These are phyloP conservation scores for Camponotus vicinus DNA, from an alignment of 1,140 invertebrate genomes.

Conservation along the genomic window DNA sequence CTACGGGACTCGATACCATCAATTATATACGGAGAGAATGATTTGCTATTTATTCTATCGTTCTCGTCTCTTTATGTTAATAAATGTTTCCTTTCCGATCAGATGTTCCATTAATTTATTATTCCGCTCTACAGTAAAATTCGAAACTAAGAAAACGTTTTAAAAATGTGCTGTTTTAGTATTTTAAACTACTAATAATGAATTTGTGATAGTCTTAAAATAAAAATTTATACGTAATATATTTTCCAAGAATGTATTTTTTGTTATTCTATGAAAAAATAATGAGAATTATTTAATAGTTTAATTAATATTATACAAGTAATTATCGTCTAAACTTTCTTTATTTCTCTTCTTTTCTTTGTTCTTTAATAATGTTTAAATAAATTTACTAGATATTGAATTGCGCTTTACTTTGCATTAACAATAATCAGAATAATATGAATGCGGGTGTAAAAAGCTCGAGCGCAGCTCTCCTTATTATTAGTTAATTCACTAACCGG, in stretches of 20 bases:
- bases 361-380: neutral
- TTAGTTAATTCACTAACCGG: conserved; percentile 29
- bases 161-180: neutral
- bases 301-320: conserved; percentile 9
- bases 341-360: neutral
- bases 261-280: neutral
- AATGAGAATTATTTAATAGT: neutral
- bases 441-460: neutral
- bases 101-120: conserved; percentile 56
- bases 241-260: neutral
- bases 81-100: conserved; percentile 17
- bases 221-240: neutral
- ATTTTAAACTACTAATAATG: neutral
- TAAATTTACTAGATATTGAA: conserved; percentile 1
- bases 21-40: conserved; percentile 54
- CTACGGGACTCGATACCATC: conserved; percentile 52
- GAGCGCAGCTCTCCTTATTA: neutral
- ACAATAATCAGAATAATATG: conserved; percentile 16
- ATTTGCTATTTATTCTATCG: conserved; percentile 35
- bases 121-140: neutral
- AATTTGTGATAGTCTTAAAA: neutral
- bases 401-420: neutral
- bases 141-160: neutral
- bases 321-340: neutral
- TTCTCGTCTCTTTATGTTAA: conserved; percentile 17